Base-by-base conservation (phyloP, 2,113 vertebrate genomes). In the Hippoglossus stenolepis region DNA sequence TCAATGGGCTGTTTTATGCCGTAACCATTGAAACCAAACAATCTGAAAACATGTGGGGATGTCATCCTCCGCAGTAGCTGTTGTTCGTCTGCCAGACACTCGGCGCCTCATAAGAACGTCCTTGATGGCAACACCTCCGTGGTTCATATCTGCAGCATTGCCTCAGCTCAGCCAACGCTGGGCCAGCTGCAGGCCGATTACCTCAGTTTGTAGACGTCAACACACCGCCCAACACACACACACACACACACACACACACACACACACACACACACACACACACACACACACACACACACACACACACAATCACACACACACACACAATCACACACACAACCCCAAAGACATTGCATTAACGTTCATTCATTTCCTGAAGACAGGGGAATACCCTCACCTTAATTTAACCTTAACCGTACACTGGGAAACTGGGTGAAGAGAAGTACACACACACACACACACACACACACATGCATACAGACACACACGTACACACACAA, bases 121-220 rank as follows among this genome's bases (percentile, higher is more conserved):
- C 76, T 87, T 87, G 88, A 92, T 88, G 82, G 72, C 84, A 85
- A 80, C 89, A 88, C 91, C 87, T 89, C 84, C 67, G 5, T 69
- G 17, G 35, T 68, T 85, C 87, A 85, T 85, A 86, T 89, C 88
- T 86, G 75, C 85, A 84, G 68, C 73, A 47, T 83, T 83, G 73
- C 83, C 79, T 93, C 85, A 90, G 70, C 67, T 65, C 65, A 8
- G 67, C 85, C 79, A 66, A 74, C 65, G 68, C 73, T 6, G 24
- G 21, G 85, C 85, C 87, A 88, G 77, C 83, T 81, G 75, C 65
- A 72, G 66, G 15, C 40, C n/a, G 43, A 60, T 90, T 84, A 92
- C 67, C 58, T 93, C 90, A 61, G 54, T 40, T 72, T 82, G n/a
- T 67, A 24, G 73, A 65, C 57, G 23, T 76, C 43, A 53, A 47